Evolutionary conservation across 1,140 invertebrate genomes (phyloP), one percentile per base, ranked within the genome.

Genomic region (Dreissena rostriformis): DNA sequence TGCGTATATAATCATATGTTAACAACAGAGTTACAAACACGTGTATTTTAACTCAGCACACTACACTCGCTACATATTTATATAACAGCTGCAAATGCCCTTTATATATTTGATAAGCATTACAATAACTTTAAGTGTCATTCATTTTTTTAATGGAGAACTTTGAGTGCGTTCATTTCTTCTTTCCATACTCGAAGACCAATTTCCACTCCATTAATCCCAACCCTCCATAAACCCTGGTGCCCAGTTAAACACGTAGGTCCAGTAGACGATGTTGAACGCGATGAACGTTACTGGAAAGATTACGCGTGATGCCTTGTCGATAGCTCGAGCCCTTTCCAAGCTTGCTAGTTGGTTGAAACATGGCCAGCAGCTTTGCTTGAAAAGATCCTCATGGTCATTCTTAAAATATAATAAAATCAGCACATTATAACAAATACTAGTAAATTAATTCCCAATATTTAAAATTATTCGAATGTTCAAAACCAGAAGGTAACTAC

Each of bases 251-350:
- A 86, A 84, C n/a, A 85, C 89, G 57, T 88, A 84, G 80, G 97
- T 93, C 97, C 97, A 95, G 85, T 95, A 95, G 29, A 94, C 87
- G 6, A 94, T 75, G 87, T 94, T 94, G 57, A 95, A 91, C 8
- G 94, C 86, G 26, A 89, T 86, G 86, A 95, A 95, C 0, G 91
- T 85, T 1, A 94, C 57, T 0, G 94, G 94, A 87, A 95, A 95
- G 26, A 94, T 80, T 29, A 93, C 88, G 5, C 94, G 86, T 8
- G 94, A 90, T 29, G 93, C 91, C 22, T 94, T 93, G 84, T 95
- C 95, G 39, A 95, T 72, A 12, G 76, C 74, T 29, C 82, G 82
- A 28, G 75, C 82, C 49, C 65, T n/a, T 29, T 79, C 77, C 7
- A 79, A 17, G 8, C 77, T 66, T 17, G 66, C 52, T 28, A 79